Percentiles rank a stretch among this genome's conserved stretches.
Conservation (phyloP, 2,888 invertebrate species). For the Trachelus stipa region DNA sequence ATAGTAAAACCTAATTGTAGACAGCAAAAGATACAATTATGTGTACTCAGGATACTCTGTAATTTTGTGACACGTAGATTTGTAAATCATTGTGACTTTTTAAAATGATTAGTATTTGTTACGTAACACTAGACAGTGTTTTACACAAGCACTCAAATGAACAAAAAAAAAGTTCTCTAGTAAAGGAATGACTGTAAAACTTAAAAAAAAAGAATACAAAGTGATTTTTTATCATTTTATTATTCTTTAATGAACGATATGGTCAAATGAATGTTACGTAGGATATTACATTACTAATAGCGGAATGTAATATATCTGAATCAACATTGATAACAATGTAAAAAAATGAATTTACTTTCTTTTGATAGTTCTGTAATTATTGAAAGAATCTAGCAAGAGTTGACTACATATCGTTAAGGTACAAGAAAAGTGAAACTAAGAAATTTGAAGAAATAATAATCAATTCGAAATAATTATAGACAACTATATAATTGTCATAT, state of each 20-base stretch:
- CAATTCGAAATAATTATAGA: not conserved
- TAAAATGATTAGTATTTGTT: not conserved
- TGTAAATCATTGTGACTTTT: not conserved
- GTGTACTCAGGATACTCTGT: not conserved
- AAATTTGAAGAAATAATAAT: not conserved
- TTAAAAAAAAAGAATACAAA: not conserved
- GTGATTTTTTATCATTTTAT: not conserved
- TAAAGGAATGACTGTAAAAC: not conserved
- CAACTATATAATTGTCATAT: not conserved
- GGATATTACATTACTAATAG: too few species aligned
- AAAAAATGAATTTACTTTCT: not conserved
- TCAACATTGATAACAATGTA: not conserved
- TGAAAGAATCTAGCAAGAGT: not conserved
- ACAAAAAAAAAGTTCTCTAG: not conserved
- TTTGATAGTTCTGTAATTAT: not conserved
- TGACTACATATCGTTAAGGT: not conserved
- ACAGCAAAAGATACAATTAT: not conserved
- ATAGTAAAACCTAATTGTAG: not conserved
- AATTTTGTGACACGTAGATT: not conserved
- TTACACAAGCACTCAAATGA: not conserved
- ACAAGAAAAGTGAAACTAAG: not conserved
- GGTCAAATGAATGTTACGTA: not conserved
- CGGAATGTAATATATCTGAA: not conserved
- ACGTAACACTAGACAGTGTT: not conserved
- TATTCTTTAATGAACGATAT: not conserved